Base-by-base conservation (phyloP, 2,888 invertebrate species). In the Sisyra terminalis region DNA sequence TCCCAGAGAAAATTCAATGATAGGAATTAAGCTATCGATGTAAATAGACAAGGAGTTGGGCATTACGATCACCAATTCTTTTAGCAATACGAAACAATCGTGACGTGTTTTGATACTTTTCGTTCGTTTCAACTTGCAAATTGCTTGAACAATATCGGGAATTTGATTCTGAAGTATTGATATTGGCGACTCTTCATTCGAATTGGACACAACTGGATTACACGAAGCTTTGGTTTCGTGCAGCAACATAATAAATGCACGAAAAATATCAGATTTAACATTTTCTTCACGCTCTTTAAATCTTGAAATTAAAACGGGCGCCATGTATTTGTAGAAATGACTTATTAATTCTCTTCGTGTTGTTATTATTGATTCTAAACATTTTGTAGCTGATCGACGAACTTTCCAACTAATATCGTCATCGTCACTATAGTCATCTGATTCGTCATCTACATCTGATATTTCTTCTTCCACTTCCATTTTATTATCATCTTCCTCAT, bases 371-470 rank as follows among this genome's bases (percentile, higher is more conserved):
- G 96, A 90, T 62, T 97, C 94, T 13, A 99, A 67, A 56, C 97
- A 97, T 64, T 98, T 99, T 0, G 98, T 97, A 4, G 97, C 88
- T 1, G 97, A 87, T 35, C 98, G 75, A 29, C 98, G 71, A 9
- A 88, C 88, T 70, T 97, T 96, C 97, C 98, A 99, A 46, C 93
- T 93, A 87, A 98, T 92, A 58, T 98, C 98, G 59, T 99, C 98
- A 60, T 98, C 98, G 61, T 98, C 98, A 38, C 94, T 94, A 60
- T 97, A 98, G 55, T 96, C 96, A 55, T 93, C 90, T 50, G 89
- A 88, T 48, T 79, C 79, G 17, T 85, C 87, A 38, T 80, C 84
- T 40, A 77, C 78, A 47, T 78, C 78, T 18, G 76, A 78, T 2
- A 66, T 71, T 42, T 73, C 74, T 47, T 74, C 74, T 46, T 69